Evolutionary conservation across 2,797 vertebrate genomes (phyloP).

Genomic region (Malacoraja senta): DNA sequence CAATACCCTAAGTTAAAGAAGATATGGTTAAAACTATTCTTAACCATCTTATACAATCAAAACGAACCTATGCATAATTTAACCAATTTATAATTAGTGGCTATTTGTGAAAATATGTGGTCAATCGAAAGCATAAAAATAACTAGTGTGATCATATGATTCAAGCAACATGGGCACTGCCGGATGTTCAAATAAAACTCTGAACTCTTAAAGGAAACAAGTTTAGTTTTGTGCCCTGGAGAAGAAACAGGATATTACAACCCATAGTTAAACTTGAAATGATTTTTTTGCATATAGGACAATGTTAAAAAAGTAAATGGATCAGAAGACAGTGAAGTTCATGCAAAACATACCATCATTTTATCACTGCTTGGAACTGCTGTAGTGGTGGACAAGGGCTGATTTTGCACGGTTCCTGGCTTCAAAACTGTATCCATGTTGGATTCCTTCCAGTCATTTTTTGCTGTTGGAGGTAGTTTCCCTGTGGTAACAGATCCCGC

Average conservation of each 20-base stretch:
- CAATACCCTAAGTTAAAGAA: conserved; percentile 60
- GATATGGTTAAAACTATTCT: background rate
- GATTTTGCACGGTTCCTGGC: conserved; percentile 69
- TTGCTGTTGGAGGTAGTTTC: conserved; percentile 61
- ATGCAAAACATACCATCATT: conserved; percentile 50
- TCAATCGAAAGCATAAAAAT: background rate
- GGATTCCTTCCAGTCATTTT: conserved; percentile 73
- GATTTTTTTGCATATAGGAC: background rate
- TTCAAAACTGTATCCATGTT: conserved; percentile 69
- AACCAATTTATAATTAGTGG: conserved; percentile 50
- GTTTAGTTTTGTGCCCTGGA: background rate
- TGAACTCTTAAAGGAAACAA: background rate
- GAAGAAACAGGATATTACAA: background rate
- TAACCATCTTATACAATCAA: background rate
- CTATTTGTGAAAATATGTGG: background rate
- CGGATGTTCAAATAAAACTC: background rate
- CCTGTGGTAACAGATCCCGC: conserved; percentile 58
- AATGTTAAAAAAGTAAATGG: background rate
- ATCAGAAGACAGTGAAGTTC: background rate
- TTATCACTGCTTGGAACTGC: conserved; percentile 59
- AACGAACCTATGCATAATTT: conserved; percentile 5
- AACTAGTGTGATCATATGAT: background rate
- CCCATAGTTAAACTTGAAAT: background rate
- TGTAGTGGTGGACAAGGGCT: conserved; percentile 55
- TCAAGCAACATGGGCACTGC: background rate